phyloP scores from a whole-genome alignment of 2,797 vertebrate genomes.

The Pseudotriccus pelzelni region DNA sequence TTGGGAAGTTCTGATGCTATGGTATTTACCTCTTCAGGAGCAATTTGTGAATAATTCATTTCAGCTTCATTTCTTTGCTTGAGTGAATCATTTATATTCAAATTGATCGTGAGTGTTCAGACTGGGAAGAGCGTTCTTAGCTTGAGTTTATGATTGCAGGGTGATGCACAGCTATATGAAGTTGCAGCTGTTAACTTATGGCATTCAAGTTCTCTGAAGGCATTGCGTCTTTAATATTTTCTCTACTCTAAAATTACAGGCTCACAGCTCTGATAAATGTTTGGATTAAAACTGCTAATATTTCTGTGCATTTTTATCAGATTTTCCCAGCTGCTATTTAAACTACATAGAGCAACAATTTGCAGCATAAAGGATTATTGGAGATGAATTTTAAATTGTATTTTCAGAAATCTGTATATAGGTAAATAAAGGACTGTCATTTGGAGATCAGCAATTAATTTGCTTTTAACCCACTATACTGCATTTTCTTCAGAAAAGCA shows the following conservation, averaged over 20 bases:
- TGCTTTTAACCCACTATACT: background rate
- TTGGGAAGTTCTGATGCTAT: conserved; percentile 3
- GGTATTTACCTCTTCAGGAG: conserved; percentile 17
- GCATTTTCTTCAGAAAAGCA: background rate
- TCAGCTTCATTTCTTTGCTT: background rate
- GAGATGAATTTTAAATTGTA: background rate
- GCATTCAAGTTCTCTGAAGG: conserved; percentile 2
- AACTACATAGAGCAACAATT: background rate
- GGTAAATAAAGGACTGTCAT: background rate
- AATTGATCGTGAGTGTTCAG: conserved; percentile 23
- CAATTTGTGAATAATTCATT: conserved; percentile 48
- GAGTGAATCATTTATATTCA: conserved; percentile 38
- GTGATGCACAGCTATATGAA: background rate
- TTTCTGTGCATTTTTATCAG: conserved; percentile 20
- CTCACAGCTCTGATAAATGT: background rate
- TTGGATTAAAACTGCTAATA: conserved; percentile 25
- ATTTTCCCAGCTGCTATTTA: conserved; percentile 2
- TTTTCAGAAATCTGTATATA: background rate
- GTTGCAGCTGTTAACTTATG: conserved; percentile 16
- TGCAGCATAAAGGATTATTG: background rate
- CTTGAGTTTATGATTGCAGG: conserved; percentile 8
- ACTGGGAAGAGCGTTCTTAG: background rate
- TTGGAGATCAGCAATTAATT: background rate
- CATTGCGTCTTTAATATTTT: background rate
- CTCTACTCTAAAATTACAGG: background rate